phyloP scores from a whole-genome alignment of 2,113 vertebrate genomes.

The Falco punctatus region DNA sequence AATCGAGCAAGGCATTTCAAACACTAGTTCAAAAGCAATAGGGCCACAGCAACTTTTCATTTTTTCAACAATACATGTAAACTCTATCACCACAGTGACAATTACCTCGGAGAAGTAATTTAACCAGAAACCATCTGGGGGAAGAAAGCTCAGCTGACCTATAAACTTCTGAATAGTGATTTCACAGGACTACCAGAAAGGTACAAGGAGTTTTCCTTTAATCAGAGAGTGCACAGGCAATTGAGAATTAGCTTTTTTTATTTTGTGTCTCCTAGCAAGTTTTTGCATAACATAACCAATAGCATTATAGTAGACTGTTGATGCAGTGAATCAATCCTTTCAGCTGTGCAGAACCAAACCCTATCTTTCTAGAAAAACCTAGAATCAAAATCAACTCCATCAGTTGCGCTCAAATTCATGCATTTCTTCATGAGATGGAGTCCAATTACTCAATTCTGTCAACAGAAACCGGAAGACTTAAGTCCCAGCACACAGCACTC shows the following conservation, averaged over 20 bases:
- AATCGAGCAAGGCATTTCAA: not conserved
- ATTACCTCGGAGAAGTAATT: not conserved
- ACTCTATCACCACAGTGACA: not conserved
- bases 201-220: not conserved
- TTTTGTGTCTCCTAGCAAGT: not conserved
- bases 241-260: not conserved
- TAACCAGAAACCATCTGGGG: not conserved
- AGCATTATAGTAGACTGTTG: not conserved
- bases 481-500: not conserved
- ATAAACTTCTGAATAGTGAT: not conserved
- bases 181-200: not conserved
- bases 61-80: not conserved
- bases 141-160: not conserved
- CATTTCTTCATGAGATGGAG: not conserved
- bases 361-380: not conserved
- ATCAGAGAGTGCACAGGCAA: not conserved
- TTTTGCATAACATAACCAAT: not conserved
- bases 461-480: not conserved
- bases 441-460: not conserved
- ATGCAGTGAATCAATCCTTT: not conserved
- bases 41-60: not conserved
- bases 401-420: not conserved
- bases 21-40: not conserved
- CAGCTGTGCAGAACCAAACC: not conserved
- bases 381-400: not conserved